Evolutionary conservation across 30 jellyfish, hydroid and myxozoan species (phyloP).

Genomic region (Mastigias papua): DNA sequence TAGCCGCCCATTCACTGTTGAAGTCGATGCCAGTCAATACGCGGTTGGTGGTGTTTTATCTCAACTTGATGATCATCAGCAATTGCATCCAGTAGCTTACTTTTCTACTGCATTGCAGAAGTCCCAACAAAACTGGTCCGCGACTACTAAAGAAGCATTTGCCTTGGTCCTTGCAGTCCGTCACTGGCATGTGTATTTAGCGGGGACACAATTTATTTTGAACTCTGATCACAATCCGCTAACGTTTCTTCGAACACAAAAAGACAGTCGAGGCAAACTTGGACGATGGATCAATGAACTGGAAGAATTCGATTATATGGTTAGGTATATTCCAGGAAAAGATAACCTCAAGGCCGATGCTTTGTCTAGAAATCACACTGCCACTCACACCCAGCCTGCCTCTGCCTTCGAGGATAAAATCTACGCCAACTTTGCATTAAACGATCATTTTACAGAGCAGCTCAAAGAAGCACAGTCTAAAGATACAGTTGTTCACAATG

Average conservation of each 20-base stretch:
- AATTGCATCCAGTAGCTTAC: slow-evolving; percentile 46
- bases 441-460: slow-evolving; percentile 1
- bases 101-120: slow-evolving; percentile 48
- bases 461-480: slow-evolving; percentile 29
- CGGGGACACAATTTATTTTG: slow-evolving; percentile 47
- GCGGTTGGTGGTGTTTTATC: slow-evolving; percentile 56
- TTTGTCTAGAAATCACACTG: slow-evolving; percentile 29
- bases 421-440: background rate
- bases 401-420: slow-evolving; percentile 16
- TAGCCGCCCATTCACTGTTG: slow-evolving; percentile 16
- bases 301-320: slow-evolving; percentile 45
- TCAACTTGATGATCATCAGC: slow-evolving; percentile 34
- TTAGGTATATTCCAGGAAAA: slow-evolving; percentile 41
- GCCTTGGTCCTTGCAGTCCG: slow-evolving; percentile 52
- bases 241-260: slow-evolving; percentile 24
- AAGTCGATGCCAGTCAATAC: slow-evolving; percentile 46
- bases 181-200: slow-evolving; percentile 63
- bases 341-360: slow-evolving; percentile 66
- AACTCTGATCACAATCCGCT: slow-evolving; percentile 62
- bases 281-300: slow-evolving; percentile 70
- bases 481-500: slow-evolving; percentile 30
- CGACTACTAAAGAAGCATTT: slow-evolving; percentile 42
- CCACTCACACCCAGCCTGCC: slow-evolving; percentile 35
- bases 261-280: slow-evolving; percentile 66
- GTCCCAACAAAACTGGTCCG: slow-evolving; percentile 58